phyloP scores from a whole-genome alignment of 2,113 vertebrate genomes.

The Siniperca knerii region DNA sequence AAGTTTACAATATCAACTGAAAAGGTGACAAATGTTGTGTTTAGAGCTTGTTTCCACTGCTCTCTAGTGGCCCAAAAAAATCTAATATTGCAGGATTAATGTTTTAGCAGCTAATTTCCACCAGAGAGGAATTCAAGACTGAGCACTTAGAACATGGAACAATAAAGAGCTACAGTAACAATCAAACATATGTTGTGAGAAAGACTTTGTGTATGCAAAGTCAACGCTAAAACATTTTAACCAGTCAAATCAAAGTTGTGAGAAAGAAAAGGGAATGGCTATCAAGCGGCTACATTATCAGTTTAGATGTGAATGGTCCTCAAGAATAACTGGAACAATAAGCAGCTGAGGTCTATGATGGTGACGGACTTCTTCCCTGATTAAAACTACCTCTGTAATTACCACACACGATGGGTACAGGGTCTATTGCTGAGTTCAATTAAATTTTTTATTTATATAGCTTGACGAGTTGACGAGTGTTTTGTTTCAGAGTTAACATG shows the following conservation, averaged over 20 bases:
- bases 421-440: conserved; percentile 57
- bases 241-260: neutral
- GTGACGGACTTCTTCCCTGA: conserved; percentile 53
- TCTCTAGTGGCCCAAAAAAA: neutral
- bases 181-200: neutral
- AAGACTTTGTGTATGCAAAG: neutral
- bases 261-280: neutral
- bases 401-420: conserved; percentile 56
- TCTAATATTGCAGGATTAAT: neutral
- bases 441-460: no score
- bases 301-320: conserved; percentile 10
- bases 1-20: neutral
- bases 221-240: conserved; percentile 1
- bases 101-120: neutral
- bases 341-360: conserved; percentile 27
- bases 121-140: neutral
- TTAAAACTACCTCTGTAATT: conserved; percentile 75
- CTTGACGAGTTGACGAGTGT: conserved; percentile 60
- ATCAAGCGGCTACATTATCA: neutral
- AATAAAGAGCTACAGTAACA: neutral
- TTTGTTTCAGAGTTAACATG: conserved; percentile 78
- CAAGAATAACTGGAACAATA: conserved; percentile 28
- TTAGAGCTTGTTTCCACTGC: neutral
- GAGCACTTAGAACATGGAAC: neutral
- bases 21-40: neutral